Percentiles rank a stretch among this genome's conserved stretches.
Conservation (phyloP, 2,888 invertebrate genomes). For the Sipha maydis region DNA sequence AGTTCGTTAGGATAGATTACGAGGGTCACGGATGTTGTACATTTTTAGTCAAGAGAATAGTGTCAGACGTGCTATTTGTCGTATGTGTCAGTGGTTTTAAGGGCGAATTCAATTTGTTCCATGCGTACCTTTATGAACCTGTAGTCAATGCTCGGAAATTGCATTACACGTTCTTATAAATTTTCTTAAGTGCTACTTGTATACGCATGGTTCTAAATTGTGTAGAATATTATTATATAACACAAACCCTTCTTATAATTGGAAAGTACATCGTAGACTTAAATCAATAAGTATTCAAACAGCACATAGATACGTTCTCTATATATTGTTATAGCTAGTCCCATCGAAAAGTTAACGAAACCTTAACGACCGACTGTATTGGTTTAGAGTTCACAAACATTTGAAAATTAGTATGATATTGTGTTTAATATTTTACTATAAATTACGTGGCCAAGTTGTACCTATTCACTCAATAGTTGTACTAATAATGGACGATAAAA, state of each 20-base stretch:
- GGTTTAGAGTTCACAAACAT: too few species aligned
- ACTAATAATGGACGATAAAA: neutral
- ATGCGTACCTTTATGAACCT: neutral
- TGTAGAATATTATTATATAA: neutral
- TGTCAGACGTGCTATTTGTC: slow-evolving; percentile 29
- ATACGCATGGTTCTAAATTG: neutral
- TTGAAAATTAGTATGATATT: neutral
- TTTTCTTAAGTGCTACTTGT: neutral
- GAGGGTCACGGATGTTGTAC: neutral
- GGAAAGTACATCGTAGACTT: neutral
- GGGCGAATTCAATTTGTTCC: slow-evolving; percentile 35
- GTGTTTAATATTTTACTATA: neutral
- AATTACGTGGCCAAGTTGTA: neutral
- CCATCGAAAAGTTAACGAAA: too few species aligned
- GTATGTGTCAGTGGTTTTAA: neutral
- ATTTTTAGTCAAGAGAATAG: neutral
- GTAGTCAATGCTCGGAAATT: neutral
- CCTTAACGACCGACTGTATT: too few species aligned
- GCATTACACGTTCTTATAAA: neutral
- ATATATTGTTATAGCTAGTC: neutral
- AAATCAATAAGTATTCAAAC: neutral
- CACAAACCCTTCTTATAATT: neutral
- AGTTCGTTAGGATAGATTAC: slow-evolving; percentile 46
- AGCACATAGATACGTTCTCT: neutral
- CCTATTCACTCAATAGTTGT: neutral